A percentile compares a stretch with the other conserved stretches of the same genome.
Conservation (phyloP, 2,888 invertebrate genomes). For the Patella ulyssiponensis region DNA sequence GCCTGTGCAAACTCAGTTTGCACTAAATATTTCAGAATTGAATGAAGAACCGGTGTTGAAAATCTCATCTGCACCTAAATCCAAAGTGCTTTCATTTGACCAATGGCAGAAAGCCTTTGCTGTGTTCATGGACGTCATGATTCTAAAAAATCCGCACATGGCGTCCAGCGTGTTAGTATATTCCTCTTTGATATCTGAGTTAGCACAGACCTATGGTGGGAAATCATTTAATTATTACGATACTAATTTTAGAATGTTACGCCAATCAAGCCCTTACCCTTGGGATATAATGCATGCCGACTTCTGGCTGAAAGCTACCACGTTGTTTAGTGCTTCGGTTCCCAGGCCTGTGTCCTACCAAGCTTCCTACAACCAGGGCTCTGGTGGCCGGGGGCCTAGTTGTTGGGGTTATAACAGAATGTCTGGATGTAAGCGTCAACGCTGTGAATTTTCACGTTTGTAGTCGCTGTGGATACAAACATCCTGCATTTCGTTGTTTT, state of each 20-base stretch:
- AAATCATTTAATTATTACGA: background rate
- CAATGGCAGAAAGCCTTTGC: too few relatives aligned
- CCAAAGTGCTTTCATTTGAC: too few relatives aligned
- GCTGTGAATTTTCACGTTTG: background rate
- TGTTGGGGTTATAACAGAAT: background rate
- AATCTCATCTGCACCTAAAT: too few relatives aligned
- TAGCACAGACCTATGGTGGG: background rate
- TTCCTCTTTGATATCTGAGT: too few relatives aligned
- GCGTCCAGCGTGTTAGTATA: too few relatives aligned
- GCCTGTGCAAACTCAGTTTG: too few relatives aligned
- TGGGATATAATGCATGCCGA: background rate
- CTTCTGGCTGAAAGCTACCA: background rate
- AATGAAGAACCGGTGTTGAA: too few relatives aligned
- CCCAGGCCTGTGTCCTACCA: too few relatives aligned
- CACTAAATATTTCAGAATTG: too few relatives aligned
- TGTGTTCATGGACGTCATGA: too few relatives aligned
- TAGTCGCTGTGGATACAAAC: background rate
- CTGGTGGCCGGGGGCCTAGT: background rate
- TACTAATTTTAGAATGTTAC: background rate
- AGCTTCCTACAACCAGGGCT: background rate
- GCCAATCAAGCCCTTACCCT: background rate
- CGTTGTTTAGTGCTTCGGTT: background rate
- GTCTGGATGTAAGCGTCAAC: background rate
- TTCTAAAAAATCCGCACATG: too few relatives aligned
- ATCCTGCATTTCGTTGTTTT: background rate